These are phyloP conservation scores for Drosophila sordidula DNA, from an alignment of 2,888 invertebrate genomes.

Conservation along the genomic window DNA sequence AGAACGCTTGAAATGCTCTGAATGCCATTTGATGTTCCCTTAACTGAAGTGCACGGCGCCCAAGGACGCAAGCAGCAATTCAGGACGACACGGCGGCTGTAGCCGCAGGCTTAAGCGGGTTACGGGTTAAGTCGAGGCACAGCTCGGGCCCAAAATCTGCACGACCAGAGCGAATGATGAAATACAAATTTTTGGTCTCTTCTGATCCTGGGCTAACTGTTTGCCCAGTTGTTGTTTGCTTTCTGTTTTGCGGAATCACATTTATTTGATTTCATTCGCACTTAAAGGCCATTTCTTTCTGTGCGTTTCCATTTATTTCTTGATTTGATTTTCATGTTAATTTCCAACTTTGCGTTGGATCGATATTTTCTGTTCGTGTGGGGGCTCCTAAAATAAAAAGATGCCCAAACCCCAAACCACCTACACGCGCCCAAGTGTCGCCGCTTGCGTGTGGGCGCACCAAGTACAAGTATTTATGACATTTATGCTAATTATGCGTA, in stretches of 20 bases:
- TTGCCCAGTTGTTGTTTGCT: constrained; percentile 19
- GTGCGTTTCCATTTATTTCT: constrained; percentile 47
- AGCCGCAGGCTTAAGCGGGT: constrained; percentile 10
- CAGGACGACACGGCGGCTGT: constrained; percentile 14
- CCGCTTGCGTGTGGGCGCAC: constrained; percentile 24
- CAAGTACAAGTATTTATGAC: constrained; percentile 59
- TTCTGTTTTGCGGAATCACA: constrained; percentile 53
- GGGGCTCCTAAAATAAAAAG: constrained; percentile 18
- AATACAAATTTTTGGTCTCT: constrained; percentile 17
- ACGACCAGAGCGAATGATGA: constrained; percentile 24
- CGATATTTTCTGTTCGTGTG: constrained; percentile 48
- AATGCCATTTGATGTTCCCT: constrained; percentile 49
- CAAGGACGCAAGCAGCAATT: constrained; percentile 52
- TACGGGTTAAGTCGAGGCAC: background rate
- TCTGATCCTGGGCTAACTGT: constrained; percentile 24
- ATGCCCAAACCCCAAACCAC: constrained; percentile 22
- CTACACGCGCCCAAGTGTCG: constrained; percentile 52
- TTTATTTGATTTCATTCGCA: constrained; percentile 54
- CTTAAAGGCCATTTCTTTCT: constrained; percentile 19
- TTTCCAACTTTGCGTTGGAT: constrained; percentile 60
- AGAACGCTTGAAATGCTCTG: constrained; percentile 57
- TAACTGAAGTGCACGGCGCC: constrained; percentile 41
- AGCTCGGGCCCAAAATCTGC: constrained; percentile 6
- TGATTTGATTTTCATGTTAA: constrained; percentile 76
- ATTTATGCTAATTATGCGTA: constrained; percentile 73